phyloP scores from a whole-genome alignment of 2,113 vertebrate genomes.

The Tonatia bakeri region DNA sequence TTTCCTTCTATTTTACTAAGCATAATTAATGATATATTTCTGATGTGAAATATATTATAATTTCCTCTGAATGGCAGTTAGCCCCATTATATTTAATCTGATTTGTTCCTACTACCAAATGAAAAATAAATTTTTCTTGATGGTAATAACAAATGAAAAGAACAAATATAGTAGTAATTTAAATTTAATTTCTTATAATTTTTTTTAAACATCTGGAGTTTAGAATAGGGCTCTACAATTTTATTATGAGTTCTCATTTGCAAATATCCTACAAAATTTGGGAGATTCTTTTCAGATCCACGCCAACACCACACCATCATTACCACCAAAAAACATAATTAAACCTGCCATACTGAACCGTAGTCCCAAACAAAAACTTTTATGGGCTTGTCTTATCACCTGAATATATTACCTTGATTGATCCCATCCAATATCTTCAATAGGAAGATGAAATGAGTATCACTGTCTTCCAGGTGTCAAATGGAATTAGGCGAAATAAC shows the following conservation, averaged over 20 bases:
- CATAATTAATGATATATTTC: background rate
- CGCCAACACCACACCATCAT: background rate
- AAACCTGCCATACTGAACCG: background rate
- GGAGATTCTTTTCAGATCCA: background rate
- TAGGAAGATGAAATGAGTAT: conserved; percentile 57
- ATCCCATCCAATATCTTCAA: conserved; percentile 21
- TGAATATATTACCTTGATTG: background rate
- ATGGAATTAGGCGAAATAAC: conserved; percentile 58
- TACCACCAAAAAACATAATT: background rate
- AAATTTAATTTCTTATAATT: background rate
- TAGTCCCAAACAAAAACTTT: background rate
- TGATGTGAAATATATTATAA: background rate
- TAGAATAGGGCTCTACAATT: background rate
- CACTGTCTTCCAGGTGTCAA: conserved; percentile 38
- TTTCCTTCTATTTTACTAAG: background rate
- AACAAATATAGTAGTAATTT: background rate
- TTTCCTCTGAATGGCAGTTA: background rate
- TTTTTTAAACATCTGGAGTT: background rate
- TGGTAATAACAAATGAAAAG: background rate
- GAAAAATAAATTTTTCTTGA: background rate
- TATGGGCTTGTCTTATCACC: background rate
- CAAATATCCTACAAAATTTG: background rate
- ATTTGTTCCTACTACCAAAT: background rate
- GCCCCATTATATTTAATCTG: background rate
- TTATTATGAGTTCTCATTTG: background rate